Base-by-base conservation (phyloP, 2,113 vertebrate species). In the Tragelaphus scriptus region DNA sequence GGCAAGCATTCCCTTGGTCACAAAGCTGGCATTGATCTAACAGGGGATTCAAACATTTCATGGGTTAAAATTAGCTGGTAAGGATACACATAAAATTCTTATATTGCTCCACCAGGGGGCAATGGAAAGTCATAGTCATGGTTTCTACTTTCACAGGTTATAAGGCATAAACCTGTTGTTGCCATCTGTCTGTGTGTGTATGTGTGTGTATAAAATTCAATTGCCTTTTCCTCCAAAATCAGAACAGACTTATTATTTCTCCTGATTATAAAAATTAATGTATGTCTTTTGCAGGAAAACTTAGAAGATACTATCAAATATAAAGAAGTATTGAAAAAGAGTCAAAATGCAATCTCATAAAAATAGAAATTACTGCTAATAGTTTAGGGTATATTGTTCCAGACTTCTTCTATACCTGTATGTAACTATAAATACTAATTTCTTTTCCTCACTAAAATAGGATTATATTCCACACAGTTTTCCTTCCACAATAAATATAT, bases 71-170 rank as follows among this genome's bases (percentile, higher is more conserved):
- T 91, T 81, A 90, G 21, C 30, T 85, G 16, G 28, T 65, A 96
- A 96, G 51, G 4, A 40, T 63, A 11, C 28, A 40, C 77, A 56
- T 97, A 87, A 96, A 94, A 80, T 93, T 97, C n/a, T 90, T 58
- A 21, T 32, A 25, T 71, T 97, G n/a, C 25, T 92, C 96, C 97
- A 96, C 93, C 86, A 98, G 97, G 95, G 97, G 97, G 96, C 96
- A 95, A 61, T 80, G 56, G 88, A 95, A 93, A 96, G 86, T 96
- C 93, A 92, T 15, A 94, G 26, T 71, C 55, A 23, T 44, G 13
- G 28, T 36, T 96, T 97, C 51, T 21, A 5, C 94, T 94, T 96
- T 85, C 87, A 49, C 19, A 15, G 15, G 23, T 56, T 80, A 23
- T 56, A 77, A 89, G 40, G 5, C 30, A 28, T 53, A 58, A 94